Conservation (phyloP, 2,797 vertebrate species). For the Diplodus puntazzo region DNA sequence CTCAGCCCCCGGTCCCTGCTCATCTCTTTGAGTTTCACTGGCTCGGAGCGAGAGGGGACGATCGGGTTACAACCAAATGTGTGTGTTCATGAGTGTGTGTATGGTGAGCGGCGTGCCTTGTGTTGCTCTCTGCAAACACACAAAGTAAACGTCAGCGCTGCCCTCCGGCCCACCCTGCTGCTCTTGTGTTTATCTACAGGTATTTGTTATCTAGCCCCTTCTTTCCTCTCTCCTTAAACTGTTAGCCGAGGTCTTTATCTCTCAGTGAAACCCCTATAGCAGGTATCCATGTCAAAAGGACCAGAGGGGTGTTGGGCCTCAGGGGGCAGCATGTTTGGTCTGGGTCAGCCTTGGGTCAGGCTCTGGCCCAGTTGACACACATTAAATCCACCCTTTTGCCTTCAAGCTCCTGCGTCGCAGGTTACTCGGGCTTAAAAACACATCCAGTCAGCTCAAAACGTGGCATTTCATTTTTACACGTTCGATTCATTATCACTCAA, state of each 20-base stretch:
- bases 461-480: conserved; percentile 17
- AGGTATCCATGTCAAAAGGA: conserved; percentile 95
- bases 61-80: conserved; percentile 86
- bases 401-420: conserved; percentile 53
- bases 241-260: conserved; percentile 85
- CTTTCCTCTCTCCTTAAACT: conserved; percentile 66
- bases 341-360: conserved; percentile 92
- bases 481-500: not conserved
- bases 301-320: conserved; percentile 77
- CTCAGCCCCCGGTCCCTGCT: conserved; percentile 85
- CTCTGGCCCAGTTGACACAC: conserved; percentile 90
- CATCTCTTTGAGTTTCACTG: conserved; percentile 83
- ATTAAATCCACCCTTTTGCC: conserved; percentile 53
- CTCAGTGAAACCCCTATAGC: conserved; percentile 83
- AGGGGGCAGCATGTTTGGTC: conserved; percentile 86
- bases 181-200: conserved; percentile 80
- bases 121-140: conserved; percentile 79
- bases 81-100: conserved; percentile 59
- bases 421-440: conserved; percentile 27
- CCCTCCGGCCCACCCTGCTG: conserved; percentile 66
- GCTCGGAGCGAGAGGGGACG: conserved; percentile 72
- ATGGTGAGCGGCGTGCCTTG: conserved; percentile 71
- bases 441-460: not conserved
- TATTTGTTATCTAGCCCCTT: conserved; percentile 81
- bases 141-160: conserved; percentile 73